phyloP scores from a whole-genome alignment of 2,888 invertebrate species.

The Stomorhina lunata region DNA sequence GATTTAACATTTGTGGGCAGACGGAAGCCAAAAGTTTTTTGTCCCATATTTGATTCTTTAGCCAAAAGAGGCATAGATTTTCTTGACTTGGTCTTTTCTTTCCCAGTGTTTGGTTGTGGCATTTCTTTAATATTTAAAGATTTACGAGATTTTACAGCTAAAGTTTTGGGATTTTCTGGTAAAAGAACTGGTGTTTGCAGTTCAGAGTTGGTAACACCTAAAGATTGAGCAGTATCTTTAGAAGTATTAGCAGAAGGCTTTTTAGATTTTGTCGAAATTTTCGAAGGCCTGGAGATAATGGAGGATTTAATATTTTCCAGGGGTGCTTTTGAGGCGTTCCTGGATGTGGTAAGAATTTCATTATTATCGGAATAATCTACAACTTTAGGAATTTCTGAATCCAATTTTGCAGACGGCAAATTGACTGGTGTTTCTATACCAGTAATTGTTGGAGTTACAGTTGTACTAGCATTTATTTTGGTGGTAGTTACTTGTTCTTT shows the following conservation, averaged over 20 bases:
- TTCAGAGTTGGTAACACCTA: not conserved
- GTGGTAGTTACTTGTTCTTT: slow-evolving; percentile 13
- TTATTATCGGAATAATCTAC: slow-evolving; percentile 11
- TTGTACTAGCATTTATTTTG: too few relatives aligned
- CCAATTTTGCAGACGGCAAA: not conserved
- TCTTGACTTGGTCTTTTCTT: not conserved
- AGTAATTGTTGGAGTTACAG: not conserved
- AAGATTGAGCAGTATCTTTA: not conserved
- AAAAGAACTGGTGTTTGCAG: not conserved
- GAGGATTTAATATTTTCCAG: slow-evolving; percentile 24
- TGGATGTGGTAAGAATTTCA: not conserved
- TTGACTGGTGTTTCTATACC: not conserved
- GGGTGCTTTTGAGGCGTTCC: not conserved
- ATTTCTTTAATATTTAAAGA: not conserved
- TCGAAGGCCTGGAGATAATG: slow-evolving; percentile 6
- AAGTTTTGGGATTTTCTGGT: not conserved
- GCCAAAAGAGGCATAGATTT: slow-evolving; percentile 29
- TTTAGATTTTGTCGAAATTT: not conserved
- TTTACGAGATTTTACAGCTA: not conserved
- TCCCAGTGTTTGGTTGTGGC: too few relatives aligned
- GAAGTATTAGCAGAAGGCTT: not conserved
- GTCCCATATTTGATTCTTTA: not conserved
- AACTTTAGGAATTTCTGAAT: slow-evolving; percentile 1
- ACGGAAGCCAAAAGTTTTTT: too few relatives aligned
- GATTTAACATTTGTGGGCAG: not conserved